Percentiles rank a stretch among this genome's conserved stretches.
These are phyloP conservation scores for Melanaphis sacchari DNA, from an alignment of 1,140 invertebrate genomes.

Conservation along the genomic window DNA sequence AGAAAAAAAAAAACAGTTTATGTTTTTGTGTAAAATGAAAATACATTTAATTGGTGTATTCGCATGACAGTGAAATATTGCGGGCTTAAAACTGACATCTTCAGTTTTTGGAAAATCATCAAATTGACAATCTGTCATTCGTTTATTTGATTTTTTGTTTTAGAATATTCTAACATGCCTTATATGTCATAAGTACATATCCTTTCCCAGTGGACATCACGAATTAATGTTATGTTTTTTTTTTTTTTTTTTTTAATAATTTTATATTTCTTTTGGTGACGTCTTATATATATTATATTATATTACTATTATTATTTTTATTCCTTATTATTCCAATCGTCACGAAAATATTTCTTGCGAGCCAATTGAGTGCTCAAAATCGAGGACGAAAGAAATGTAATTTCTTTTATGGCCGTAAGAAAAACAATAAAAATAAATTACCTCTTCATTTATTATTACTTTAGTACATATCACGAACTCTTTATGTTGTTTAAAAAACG, in stretches of 20 bases:
- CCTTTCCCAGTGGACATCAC: neutral
- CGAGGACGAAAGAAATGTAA: neutral
- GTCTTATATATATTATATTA: neutral
- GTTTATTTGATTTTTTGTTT: neutral
- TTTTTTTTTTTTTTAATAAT: neutral
- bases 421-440: constrained; percentile 33
- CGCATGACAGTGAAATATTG: neutral
- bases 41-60: neutral
- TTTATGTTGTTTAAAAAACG: neutral
- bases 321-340: neutral
- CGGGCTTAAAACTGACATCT: neutral
- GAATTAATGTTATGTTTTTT: no score
- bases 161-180: neutral
- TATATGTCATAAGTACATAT: neutral
- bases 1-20: neutral
- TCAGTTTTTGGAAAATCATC: neutral
- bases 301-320: neutral
- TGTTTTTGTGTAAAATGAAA: neutral
- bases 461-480: constrained; percentile 2
- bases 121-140: neutral
- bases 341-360: neutral
- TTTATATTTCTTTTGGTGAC: neutral
- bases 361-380: constrained; percentile 23
- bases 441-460: constrained; percentile 39
- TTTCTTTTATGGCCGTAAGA: neutral